These are phyloP conservation scores for Agonopterix alstromeriana DNA, from an alignment of 2,888 invertebrate genomes.

Conservation along the genomic window DNA sequence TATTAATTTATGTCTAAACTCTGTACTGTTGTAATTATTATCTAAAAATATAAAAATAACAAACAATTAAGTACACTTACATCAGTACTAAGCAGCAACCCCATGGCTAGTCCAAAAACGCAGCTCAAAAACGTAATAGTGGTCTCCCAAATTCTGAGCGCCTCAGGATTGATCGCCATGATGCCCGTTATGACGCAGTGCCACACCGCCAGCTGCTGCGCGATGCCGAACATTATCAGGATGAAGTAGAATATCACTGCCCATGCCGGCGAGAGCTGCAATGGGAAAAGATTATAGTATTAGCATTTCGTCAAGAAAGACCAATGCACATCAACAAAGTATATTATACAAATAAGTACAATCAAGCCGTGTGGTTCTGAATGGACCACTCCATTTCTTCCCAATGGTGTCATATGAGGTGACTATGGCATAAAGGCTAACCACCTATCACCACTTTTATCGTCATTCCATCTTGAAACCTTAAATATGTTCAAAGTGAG, in stretches of 20 bases:
- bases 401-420: too few species aligned
- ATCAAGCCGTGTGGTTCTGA: too few species aligned
- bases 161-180: constrained; percentile 85
- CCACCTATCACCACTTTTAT: too few species aligned
- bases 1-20: too few species aligned
- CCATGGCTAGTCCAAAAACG: constrained; percentile 86
- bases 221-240: constrained; percentile 90
- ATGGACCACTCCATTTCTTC: too few species aligned
- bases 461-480: too few species aligned
- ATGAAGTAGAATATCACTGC: constrained; percentile 90
- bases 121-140: constrained; percentile 90
- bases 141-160: constrained; percentile 86
- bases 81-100: constrained; percentile 92
- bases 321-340: too few species aligned
- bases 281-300: constrained; percentile 7
- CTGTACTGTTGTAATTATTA: too few species aligned
- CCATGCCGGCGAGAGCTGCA: constrained; percentile 90
- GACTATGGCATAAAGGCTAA: too few species aligned
- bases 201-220: constrained; percentile 94
- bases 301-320: not conserved
- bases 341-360: too few species aligned
- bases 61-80: constrained; percentile 73
- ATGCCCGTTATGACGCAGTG: constrained; percentile 92
- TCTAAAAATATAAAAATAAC: too few species aligned
- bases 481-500: too few species aligned